phyloP scores from a whole-genome alignment of 2,888 invertebrate genomes.

The Macropis europaea region DNA sequence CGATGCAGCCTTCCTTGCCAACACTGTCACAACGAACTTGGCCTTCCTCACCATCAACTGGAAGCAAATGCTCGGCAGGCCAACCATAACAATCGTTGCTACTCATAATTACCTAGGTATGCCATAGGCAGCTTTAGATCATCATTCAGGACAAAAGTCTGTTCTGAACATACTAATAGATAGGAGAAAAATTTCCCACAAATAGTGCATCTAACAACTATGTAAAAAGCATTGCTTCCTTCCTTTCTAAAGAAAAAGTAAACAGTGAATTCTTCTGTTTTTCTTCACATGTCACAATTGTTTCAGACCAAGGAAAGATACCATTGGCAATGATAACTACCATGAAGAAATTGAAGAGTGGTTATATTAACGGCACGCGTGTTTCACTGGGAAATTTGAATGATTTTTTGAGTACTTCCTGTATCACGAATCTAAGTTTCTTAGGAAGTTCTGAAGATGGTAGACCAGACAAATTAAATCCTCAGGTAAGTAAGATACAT shows the following conservation, averaged over 20 bases:
- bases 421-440: slow-evolving; percentile 97
- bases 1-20: slow-evolving; percentile 96
- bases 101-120: slow-evolving; percentile 93
- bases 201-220: slow-evolving; percentile 3
- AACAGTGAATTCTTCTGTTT: neutral
- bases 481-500: slow-evolving; percentile 67
- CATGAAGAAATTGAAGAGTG: slow-evolving; percentile 98
- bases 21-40: slow-evolving; percentile 96
- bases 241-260: neutral
- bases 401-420: slow-evolving; percentile 98
- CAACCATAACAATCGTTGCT: slow-evolving; percentile 94
- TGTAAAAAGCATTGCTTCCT: neutral
- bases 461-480: slow-evolving; percentile 86
- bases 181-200: neutral
- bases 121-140: slow-evolving; percentile 58
- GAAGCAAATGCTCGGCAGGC: slow-evolving; percentile 98
- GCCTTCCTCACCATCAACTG: slow-evolving; percentile 98
- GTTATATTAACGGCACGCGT: slow-evolving; percentile 99
- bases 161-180: neutral
- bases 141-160: slow-evolving; percentile 27
- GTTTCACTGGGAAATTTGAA: slow-evolving; percentile 96
- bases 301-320: slow-evolving; percentile 92
- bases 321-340: slow-evolving; percentile 98
- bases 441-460: slow-evolving; percentile 96
- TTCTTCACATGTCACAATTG: neutral